These are phyloP conservation scores for Holcopasites calliopsidis DNA, from an alignment of 1,140 invertebrate genomes.

Conservation along the genomic window DNA sequence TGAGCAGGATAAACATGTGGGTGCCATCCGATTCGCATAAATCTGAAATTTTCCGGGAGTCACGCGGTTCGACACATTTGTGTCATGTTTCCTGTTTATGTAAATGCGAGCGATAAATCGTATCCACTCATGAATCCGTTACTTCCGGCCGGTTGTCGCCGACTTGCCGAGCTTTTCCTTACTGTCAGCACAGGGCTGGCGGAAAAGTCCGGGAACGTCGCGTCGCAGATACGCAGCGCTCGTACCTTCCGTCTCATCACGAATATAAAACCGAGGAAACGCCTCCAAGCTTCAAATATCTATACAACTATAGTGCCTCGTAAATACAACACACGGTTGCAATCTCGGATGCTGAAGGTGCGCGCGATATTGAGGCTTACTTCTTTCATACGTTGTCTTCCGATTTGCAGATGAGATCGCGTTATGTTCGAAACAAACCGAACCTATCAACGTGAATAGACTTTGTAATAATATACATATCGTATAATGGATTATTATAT, in stretches of 20 bases:
- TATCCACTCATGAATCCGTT: slow-evolving; percentile 75
- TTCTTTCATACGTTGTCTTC: neutral
- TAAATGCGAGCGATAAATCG: slow-evolving; percentile 77
- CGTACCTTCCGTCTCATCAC: neutral
- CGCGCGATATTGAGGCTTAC: neutral
- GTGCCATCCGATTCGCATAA: slow-evolving; percentile 41
- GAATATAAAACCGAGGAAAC: neutral
- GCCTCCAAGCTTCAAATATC: neutral
- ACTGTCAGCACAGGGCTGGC: neutral
- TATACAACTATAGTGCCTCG: neutral
- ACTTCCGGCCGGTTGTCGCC: slow-evolving; percentile 70
- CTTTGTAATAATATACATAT: too few relatives aligned
- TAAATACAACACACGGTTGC: neutral
- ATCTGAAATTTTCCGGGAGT: slow-evolving; percentile 56
- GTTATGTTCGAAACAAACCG: neutral
- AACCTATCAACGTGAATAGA: neutral
- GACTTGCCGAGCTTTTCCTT: neutral
- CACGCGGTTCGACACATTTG: slow-evolving; percentile 56
- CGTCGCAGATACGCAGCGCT: neutral
- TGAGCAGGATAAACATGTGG: slow-evolving; percentile 41
- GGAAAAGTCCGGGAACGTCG: neutral
- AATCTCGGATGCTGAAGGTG: neutral
- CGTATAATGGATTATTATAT: neutral
- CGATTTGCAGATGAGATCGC: neutral
- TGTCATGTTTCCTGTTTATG: slow-evolving; percentile 70